These are phyloP conservation scores for Euphydryas editha DNA, from an alignment of 2,888 invertebrate genomes.

Conservation along the genomic window DNA sequence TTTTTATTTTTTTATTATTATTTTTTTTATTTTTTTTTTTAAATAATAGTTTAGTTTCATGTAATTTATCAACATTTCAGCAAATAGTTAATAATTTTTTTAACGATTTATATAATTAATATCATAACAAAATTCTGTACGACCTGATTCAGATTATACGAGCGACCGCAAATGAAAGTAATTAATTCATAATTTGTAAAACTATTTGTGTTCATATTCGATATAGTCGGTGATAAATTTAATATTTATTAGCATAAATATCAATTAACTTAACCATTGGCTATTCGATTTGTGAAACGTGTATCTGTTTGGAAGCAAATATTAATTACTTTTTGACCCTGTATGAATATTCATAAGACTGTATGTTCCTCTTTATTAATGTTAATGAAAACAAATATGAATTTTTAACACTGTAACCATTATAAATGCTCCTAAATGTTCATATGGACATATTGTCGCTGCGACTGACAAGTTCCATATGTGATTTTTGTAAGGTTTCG, in stretches of 20 bases:
- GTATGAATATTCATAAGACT: too few species aligned
- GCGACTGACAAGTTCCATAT: too few species aligned
- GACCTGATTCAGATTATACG: not conserved
- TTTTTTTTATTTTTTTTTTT: too few species aligned
- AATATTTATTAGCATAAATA: conserved; percentile 3
- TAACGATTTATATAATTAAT: not conserved
- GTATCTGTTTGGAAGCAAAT: not conserved
- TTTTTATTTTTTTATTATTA: too few species aligned
- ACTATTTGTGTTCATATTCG: conserved; percentile 6
- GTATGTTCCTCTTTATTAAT: too few species aligned
- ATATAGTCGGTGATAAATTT: not conserved
- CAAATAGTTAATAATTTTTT: not conserved
- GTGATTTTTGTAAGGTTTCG: too few species aligned
- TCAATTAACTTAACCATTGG: not conserved
- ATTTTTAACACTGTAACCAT: too few species aligned
- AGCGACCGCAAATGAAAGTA: conserved; percentile 1
- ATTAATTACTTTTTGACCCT: not conserved
- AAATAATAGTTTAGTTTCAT: too few species aligned
- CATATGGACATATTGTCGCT: too few species aligned
- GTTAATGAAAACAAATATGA: too few species aligned
- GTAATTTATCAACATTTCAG: too few species aligned
- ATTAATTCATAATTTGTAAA: not conserved
- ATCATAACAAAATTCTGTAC: conserved; percentile 2
- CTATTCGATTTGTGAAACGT: not conserved
- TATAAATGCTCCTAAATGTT: too few species aligned